These are phyloP conservation scores for Casuarius casuarius DNA, from an alignment of 2,113 vertebrate species.

Conservation along the genomic window DNA sequence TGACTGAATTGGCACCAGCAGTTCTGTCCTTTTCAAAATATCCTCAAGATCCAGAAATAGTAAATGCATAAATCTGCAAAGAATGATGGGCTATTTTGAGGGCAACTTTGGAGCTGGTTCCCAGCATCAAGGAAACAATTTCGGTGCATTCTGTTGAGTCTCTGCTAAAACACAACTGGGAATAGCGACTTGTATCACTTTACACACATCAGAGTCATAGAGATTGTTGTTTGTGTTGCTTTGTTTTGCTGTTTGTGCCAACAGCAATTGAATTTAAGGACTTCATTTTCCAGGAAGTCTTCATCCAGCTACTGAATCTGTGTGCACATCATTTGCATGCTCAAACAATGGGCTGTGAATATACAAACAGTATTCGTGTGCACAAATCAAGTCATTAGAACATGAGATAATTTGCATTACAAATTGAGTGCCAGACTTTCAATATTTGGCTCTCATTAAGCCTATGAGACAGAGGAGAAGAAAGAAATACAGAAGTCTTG, in stretches of 20 bases:
- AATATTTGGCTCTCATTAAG: neutral
- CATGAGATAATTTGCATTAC: slow-evolving; percentile 16
- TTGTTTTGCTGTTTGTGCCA: slow-evolving; percentile 50
- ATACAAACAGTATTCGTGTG: slow-evolving; percentile 29
- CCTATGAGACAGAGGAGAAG: neutral
- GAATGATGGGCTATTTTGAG: slow-evolving; percentile 54
- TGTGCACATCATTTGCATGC: slow-evolving; percentile 10
- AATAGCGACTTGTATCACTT: slow-evolving; percentile 39
- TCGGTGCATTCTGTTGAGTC: neutral
- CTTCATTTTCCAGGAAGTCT: slow-evolving; percentile 47
- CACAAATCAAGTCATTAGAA: slow-evolving; percentile 40
- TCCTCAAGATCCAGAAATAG: slow-evolving; percentile 36
- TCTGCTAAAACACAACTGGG: neutral
- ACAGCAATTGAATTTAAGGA: slow-evolving; percentile 51
- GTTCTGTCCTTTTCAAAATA: slow-evolving; percentile 34
- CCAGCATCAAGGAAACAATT: slow-evolving; percentile 19
- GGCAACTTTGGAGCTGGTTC: slow-evolving; percentile 19
- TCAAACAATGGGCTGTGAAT: slow-evolving; percentile 35
- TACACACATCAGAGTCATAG: neutral
- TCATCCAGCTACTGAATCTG: slow-evolving; percentile 37
- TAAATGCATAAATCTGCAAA: slow-evolving; percentile 40
- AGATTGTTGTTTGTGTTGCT: slow-evolving; percentile 31
- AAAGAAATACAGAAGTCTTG: neutral
- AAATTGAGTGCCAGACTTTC: slow-evolving; percentile 18
- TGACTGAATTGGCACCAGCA: neutral